Base-by-base conservation (phyloP, 2,888 invertebrate genomes). In the Seira ritae region DNA sequence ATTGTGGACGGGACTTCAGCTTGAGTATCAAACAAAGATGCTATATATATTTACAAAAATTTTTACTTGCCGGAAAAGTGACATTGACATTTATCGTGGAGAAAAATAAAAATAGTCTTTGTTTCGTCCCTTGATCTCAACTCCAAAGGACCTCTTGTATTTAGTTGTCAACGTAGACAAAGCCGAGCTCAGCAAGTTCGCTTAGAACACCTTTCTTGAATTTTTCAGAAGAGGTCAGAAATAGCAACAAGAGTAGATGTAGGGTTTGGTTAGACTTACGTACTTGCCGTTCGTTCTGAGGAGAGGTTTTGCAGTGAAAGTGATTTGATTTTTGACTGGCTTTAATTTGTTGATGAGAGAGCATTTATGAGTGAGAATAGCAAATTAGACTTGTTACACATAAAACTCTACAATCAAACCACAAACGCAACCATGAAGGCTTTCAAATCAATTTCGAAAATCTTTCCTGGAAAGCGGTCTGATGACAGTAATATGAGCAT, bases 401-500 rank as follows among this genome's bases (percentile, higher is more conserved):
- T 42, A 6, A 42, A 42, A 42, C 6, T 42, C 42, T 42, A 42
- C 42, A 42, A 12, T 42, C 6, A 42, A 42, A 42, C 42, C 6
- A 42, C 42, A 8, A 42, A 6, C 42, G 42, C 42, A 12, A 42
- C 42, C 6, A 81, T 75, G 75, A 81, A 81, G 31, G 67, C 70
- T 12, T 37, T 74, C 12, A 74, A 69, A n/a, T 60, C 60, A 62
- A 15, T 73, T 73, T 55, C 69, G n/a, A 69, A 81, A 67, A 77
- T 79, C 15, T 78, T 83, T 23, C 31, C 77, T n/a, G 77, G 77
- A 19, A 73, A 69, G 23, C 31, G 67, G 65, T 20, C 80, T 0
- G 80, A 73, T n/a, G 72, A 73, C 0, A 22, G 65, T 1, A 62
- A 55, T 0, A 74, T 65, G 37, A 62, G 94, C 87, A 97, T 97